Base-by-base conservation (phyloP, 2,113 vertebrate genomes). In the Toxostoma redivivum region DNA sequence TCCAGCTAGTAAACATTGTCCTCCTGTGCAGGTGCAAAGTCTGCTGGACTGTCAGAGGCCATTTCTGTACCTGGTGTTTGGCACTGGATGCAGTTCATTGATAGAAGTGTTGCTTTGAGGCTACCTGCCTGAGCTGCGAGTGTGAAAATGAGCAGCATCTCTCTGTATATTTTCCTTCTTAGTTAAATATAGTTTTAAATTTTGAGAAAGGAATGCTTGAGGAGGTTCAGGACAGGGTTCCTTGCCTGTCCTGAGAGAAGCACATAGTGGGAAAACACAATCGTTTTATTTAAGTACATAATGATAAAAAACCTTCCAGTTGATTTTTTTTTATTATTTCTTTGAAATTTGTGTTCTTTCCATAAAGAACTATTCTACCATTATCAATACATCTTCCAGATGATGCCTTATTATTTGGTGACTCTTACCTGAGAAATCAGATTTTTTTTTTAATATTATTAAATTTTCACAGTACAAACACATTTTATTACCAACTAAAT, bases 1-100 rank as follows among this genome's bases (percentile, higher is more conserved):
- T 67, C n/a, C 21, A 44, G 6, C 12, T 60, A 1, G 0, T 24
- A 28, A 76, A 22, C 2, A 0, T 33, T 24, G 10, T 47, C 10
- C 15, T 74, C 13, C 30, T 80, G 5, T 35, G 22, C 33, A 31
- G 50, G 10, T 25, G 12, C 31, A 74, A 40, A 57, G 10, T 54
- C 40, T 19, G 57, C 60, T 45, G 37, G 24, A 2, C 37, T 70
- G 15, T 5, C 16, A 60, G 45, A 86, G 20, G 3, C 25, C 1
- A 0, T 66, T 85, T 74, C 24, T 35, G 51, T 12, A 14, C 0
- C 1, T 45, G 28, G 2, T 56, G 3, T 53, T 79, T 78, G 37
- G n/a, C 28, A 22, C 40, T 87, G 21, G 24, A 4, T 15, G 12
- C 23, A 62, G 37, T 53, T 42, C 35, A 33, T 54, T 33, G 38